A percentile compares a stretch with the other conserved stretches of the same genome.
These are phyloP conservation scores for Drosophila pseudoananassae DNA, from an alignment of 1,140 invertebrate genomes.

Conservation along the genomic window DNA sequence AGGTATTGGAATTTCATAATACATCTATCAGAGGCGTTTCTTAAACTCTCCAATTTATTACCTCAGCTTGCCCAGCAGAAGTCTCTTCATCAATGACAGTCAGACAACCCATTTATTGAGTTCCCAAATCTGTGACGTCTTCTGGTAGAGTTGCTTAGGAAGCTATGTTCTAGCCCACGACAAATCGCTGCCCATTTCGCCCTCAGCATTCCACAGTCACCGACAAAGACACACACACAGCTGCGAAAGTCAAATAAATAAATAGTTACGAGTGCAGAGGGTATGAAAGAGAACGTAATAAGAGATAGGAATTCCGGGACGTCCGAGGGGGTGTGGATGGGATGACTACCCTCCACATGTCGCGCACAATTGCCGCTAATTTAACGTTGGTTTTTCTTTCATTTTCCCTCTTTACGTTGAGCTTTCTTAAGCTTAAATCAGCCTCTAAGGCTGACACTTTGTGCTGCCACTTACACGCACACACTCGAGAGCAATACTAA, in stretches of 20 bases:
- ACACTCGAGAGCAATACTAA: conserved; percentile 76
- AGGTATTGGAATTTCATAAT: no score
- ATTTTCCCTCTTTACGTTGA: conserved; percentile 41
- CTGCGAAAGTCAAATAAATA: conserved; percentile 64
- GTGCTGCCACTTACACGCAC: conserved; percentile 75
- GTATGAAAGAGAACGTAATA: neutral
- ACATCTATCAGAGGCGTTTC: no score
- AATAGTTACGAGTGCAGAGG: conserved; percentile 63
- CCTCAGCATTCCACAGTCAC: conserved; percentile 34
- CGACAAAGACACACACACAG: conserved; percentile 18
- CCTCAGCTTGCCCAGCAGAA: neutral
- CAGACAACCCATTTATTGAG: conserved; percentile 15
- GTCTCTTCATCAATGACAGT: conserved; percentile 21
- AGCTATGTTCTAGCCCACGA: conserved; percentile 11
- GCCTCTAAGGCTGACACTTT: conserved; percentile 80
- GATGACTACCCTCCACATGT: conserved; percentile 60
- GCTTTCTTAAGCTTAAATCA: conserved; percentile 75
- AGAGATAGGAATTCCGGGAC: neutral
- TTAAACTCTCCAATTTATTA: conserved; percentile 20
- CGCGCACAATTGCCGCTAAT: conserved; percentile 81
- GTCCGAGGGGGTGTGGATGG: conserved; percentile 8
- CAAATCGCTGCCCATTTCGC: conserved; percentile 48
- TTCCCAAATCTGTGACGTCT: conserved; percentile 26
- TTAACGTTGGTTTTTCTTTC: conserved; percentile 71
- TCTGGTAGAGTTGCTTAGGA: conserved; percentile 23